These are phyloP conservation scores for Ladona fulva DNA, from an alignment of 1,140 invertebrate species.

Conservation along the genomic window DNA sequence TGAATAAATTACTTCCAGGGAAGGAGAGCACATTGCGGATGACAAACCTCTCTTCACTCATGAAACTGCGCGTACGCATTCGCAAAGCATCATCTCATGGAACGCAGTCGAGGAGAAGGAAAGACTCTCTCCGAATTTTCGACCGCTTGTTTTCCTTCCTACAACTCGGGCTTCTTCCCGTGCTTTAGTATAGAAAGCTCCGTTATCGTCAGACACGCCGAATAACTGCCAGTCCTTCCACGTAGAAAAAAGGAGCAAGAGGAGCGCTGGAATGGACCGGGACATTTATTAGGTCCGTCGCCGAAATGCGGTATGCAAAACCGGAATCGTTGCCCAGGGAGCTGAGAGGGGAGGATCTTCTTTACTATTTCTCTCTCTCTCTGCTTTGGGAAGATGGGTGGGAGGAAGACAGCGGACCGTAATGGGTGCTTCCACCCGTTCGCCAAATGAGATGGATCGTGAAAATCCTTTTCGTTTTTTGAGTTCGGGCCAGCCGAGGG, in stretches of 20 bases:
- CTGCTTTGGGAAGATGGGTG: background rate
- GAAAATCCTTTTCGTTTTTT: background rate
- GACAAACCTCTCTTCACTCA: too few relatives aligned
- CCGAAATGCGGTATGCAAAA: background rate
- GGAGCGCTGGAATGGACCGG: background rate
- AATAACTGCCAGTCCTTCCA: background rate
- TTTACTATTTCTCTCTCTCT: background rate
- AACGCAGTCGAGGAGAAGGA: too few relatives aligned
- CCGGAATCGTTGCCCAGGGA: background rate
- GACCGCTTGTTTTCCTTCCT: too few relatives aligned
- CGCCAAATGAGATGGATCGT: background rate
- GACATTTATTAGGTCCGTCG: conserved; percentile 1
- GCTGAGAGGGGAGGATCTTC: background rate
- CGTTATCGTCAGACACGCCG: background rate
- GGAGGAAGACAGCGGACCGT: background rate
- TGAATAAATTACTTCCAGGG: too few relatives aligned
- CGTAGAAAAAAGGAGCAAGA: background rate
- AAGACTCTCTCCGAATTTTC: too few relatives aligned
- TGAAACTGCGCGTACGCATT: too few relatives aligned
- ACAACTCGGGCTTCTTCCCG: too few relatives aligned
- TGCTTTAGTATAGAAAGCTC: background rate
- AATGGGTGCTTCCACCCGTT: background rate
- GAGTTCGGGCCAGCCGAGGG: background rate
- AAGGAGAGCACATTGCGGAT: too few relatives aligned
- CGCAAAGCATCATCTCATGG: too few relatives aligned